Evolutionary conservation across 2,888 invertebrate species (phyloP).

Genomic region (Torymus aiolomorphi): DNA sequence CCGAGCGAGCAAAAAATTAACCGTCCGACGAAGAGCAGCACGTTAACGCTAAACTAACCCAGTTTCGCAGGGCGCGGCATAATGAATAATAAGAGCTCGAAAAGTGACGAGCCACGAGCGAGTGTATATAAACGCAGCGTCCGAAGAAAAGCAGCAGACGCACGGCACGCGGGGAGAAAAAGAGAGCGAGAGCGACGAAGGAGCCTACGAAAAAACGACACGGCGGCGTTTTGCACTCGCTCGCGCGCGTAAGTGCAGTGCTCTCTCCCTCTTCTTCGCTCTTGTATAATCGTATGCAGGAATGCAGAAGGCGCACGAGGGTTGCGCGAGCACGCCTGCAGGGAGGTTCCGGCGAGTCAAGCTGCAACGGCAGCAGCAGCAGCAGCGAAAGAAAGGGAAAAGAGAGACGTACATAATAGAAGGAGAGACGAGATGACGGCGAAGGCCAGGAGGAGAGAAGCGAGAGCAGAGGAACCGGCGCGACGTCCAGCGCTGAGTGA

Average conservation of each 20-base stretch:
- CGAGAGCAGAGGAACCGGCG: constrained; percentile 56
- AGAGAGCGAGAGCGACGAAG: constrained; percentile 3
- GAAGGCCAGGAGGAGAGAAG: constrained; percentile 57
- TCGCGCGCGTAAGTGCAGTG: constrained; percentile 67
- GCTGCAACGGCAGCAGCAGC: not conserved
- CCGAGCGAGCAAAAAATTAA: constrained; percentile 13
- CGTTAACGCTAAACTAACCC: constrained; percentile 47
- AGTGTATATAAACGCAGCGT: not conserved
- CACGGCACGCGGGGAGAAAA: constrained; percentile 1
- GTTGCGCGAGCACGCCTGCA: constrained; percentile 56
- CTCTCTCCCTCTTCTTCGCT: constrained; percentile 8
- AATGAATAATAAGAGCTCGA: constrained; percentile 49
- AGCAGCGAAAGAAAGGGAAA: constrained; percentile 32
- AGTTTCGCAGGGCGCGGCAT: constrained; percentile 44
- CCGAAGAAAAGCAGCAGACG: constrained; percentile 19
- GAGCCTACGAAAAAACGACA: constrained; percentile 10
- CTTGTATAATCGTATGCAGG: constrained; percentile 73
- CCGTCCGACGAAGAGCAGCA: constrained; percentile 46
- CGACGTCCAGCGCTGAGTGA: constrained; percentile 65
- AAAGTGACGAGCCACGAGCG: constrained; percentile 32
- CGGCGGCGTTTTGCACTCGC: constrained; percentile 6
- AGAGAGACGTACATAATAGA: constrained; percentile 57
- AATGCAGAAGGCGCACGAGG: constrained; percentile 66
- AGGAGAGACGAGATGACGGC: constrained; percentile 42
- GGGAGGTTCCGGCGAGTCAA: constrained; percentile 65